Conservation (phyloP, 2,888 invertebrate genomes). For the Antitype chi region DNA sequence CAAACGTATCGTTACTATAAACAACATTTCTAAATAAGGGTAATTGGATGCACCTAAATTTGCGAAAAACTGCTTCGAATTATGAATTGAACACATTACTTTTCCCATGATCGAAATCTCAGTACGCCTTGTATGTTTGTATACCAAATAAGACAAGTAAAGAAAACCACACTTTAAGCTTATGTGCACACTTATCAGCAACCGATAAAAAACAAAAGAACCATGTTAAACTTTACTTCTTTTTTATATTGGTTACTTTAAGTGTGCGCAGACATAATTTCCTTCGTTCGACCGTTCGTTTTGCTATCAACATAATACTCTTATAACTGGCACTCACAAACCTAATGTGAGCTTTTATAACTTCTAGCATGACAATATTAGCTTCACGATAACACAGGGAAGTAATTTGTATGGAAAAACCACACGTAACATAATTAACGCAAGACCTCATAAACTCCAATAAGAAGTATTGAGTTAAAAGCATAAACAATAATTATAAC, state of each 20-base stretch:
- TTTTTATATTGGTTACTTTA: background rate
- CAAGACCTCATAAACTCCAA: too few relatives aligned
- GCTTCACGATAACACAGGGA: too few relatives aligned
- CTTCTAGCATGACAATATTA: too few relatives aligned
- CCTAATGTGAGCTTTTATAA: too few relatives aligned
- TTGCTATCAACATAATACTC: conserved; percentile 22
- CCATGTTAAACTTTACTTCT: background rate
- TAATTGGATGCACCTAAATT: too few relatives aligned
- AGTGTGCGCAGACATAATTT: conserved; percentile 21
- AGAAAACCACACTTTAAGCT: conserved; percentile 23
- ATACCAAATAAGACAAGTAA: conserved; percentile 16
- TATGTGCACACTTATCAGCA: background rate
- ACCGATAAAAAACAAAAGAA: background rate
- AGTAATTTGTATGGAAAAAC: too few relatives aligned
- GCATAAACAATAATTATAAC: too few relatives aligned
- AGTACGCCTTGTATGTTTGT: background rate
- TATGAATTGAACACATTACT: background rate
- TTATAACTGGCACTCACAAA: too few relatives aligned
- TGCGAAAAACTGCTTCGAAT: background rate
- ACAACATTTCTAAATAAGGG: too few relatives aligned
- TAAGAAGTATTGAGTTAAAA: too few relatives aligned
- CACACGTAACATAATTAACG: too few relatives aligned
- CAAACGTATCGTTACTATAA: too few relatives aligned
- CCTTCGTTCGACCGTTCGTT: conserved; percentile 9
- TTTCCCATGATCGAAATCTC: background rate